Evolutionary conservation across 2,113 vertebrate species (phyloP).

Genomic region (Sorex fumeus): DNA sequence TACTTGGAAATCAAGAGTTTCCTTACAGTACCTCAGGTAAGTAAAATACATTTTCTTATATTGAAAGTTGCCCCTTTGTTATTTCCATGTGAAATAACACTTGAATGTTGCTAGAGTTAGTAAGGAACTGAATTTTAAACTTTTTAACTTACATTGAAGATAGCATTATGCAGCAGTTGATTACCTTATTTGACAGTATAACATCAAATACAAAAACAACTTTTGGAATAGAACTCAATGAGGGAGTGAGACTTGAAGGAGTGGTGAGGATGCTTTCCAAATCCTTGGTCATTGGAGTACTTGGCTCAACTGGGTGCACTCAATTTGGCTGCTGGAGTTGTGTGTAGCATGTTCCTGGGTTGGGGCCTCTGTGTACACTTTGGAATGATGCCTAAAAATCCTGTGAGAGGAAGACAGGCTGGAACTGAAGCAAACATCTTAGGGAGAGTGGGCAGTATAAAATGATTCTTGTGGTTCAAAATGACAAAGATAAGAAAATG

Average conservation of each 20-base stretch:
- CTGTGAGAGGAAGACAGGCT: not conserved
- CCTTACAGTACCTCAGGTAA: slow-evolving; percentile 92
- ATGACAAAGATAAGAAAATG: slow-evolving; percentile 98
- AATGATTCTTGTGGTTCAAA: slow-evolving; percentile 95
- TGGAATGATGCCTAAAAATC: slow-evolving; percentile 24
- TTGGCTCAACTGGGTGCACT: slow-evolving; percentile 86
- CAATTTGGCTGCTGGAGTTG: slow-evolving; percentile 89
- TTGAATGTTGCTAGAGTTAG: not conserved
- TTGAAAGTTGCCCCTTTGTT: not conserved
- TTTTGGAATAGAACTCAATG: not conserved
- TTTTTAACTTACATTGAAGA: slow-evolving; percentile 49
- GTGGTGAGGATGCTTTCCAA: slow-evolving; percentile 41
- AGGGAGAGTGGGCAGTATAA: slow-evolving; percentile 96
- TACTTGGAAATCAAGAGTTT: slow-evolving; percentile 93
- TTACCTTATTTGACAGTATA: not conserved
- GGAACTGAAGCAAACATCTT: slow-evolving; percentile 88
- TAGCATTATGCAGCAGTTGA: slow-evolving; percentile 10
- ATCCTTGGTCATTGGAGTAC: slow-evolving; percentile 91
- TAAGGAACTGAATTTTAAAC: slow-evolving; percentile 58
- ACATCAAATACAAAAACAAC: slow-evolving; percentile 2
- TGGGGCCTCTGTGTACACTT: slow-evolving; percentile 91
- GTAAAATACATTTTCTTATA: slow-evolving; percentile 4
- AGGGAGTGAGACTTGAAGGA: too few species aligned
- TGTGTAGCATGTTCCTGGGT: slow-evolving; percentile 93
- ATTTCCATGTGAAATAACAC: not conserved